Base-by-base conservation (phyloP, 2,888 invertebrate genomes). In the Rhingia campestris region DNA sequence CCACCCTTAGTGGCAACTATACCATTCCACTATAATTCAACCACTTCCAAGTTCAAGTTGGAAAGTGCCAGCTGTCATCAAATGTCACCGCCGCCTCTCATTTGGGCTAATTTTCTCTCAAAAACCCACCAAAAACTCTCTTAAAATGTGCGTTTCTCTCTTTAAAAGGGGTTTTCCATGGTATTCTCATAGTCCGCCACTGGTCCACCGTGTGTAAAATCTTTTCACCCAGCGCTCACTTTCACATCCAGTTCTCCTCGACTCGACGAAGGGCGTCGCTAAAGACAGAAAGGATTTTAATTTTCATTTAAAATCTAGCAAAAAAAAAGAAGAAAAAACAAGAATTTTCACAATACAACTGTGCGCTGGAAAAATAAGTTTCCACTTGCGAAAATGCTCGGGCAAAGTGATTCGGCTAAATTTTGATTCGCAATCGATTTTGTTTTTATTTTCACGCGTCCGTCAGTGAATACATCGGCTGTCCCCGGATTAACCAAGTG, bases 231-330 rank as follows among this genome's bases (percentile, higher is more conserved):
- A 73, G 59, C 47, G 75, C 70, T 77, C 66, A 77, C 59, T 81
- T 77, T 81, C 81, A 81, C 66, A 81, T 81, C 77, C 59, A 72
- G 72, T 81, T 81, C 77, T 81, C 58, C 75, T 54, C 77, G 77
- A 81, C 77, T 72, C 61, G 70, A 77, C 72, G 81, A 81, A 81
- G 81, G 81, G 81, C 81, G 81, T 81, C 77, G 72, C 81, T 81
- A 47, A 59, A 73, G 59, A 49, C 53, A 66, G 22, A 51, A 58
- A 77, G 63, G 35, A 59, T 64, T 69, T 58, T 56, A 64, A 22
- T 53, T 43, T 69, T 53, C 37, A 70, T 5, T 10, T 30, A 64
- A 53, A 39, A 59, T 9, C 56, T 47, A 49, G 58, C 33, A 32
- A 47, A 43, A 22, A 4, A 66, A 61, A 10, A 49, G 14, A 47